A percentile compares a stretch with the other conserved stretches of the same genome.
Conservation (phyloP, 2,888 invertebrate species). For the Schrankia costaestrigalis region DNA sequence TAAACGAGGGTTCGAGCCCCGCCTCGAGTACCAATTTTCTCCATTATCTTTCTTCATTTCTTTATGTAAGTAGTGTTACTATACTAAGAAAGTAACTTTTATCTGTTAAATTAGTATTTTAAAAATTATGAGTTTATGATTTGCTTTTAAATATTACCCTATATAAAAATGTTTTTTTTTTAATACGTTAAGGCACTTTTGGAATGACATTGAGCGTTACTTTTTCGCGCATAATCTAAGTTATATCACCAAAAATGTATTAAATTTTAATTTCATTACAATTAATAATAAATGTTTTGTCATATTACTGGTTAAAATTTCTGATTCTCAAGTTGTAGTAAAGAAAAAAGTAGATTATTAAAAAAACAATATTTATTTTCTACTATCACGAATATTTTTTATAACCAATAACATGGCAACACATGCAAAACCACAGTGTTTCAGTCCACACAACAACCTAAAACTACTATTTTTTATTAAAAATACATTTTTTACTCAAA, state of each 20-base stretch:
- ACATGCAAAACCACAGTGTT: slow-evolving; percentile 46
- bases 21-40: too few species aligned
- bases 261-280: slow-evolving; percentile 26
- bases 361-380: slow-evolving; percentile 43
- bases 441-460: slow-evolving; percentile 59
- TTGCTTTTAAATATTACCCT: too few species aligned
- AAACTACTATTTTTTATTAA: slow-evolving; percentile 38
- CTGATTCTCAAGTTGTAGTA: slow-evolving; percentile 47
- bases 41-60: too few species aligned
- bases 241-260: slow-evolving; percentile 45
- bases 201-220: slow-evolving; percentile 73
- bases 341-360: slow-evolving; percentile 25
- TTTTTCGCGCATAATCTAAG: slow-evolving; percentile 36
- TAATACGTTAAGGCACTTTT: slow-evolving; percentile 57
- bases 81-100: too few species aligned
- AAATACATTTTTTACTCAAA: slow-evolving; percentile 29
- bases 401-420: slow-evolving; percentile 75
- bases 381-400: slow-evolving; percentile 62
- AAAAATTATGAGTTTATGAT: too few species aligned
- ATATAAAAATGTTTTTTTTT: slow-evolving; percentile 25
- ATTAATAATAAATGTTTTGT: slow-evolving; percentile 27
- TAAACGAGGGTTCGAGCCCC: too few species aligned
- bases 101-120: too few species aligned
- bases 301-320: slow-evolving; percentile 40
- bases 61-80: too few species aligned